A percentile compares a stretch with the other conserved stretches of the same genome.
phyloP scores from a whole-genome alignment of 2,888 invertebrate genomes.

The Thymelicus lineola region DNA sequence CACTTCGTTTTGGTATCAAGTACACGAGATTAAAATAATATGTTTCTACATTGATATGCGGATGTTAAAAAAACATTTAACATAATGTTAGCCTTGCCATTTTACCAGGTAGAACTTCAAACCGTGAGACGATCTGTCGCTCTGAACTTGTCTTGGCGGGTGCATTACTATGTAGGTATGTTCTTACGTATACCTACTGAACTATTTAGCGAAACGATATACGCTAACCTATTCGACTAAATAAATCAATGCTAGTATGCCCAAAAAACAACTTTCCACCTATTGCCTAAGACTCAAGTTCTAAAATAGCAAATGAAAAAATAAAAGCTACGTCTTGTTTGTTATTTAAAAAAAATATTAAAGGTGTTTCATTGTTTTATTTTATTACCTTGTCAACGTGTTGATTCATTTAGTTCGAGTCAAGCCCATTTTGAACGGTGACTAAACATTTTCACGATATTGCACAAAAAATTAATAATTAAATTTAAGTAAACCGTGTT shows the following conservation, averaged over 20 bases:
- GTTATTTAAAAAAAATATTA: too few relatives aligned
- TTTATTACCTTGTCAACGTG: too few relatives aligned
- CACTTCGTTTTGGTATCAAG: neutral
- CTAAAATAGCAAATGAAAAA: too few relatives aligned
- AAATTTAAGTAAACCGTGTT: neutral
- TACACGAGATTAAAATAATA: neutral
- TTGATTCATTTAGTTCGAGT: too few relatives aligned
- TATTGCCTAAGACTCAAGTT: too few relatives aligned
- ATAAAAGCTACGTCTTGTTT: too few relatives aligned
- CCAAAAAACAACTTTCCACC: too few relatives aligned
- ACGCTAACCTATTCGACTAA: too few relatives aligned
- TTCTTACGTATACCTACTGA: neutral
- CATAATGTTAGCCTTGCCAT: constrained; percentile 70
- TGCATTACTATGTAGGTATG: constrained; percentile 50
- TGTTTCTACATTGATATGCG: neutral
- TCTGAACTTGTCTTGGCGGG: constrained; percentile 60
- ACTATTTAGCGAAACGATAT: too few relatives aligned
- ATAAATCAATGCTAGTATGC: too few relatives aligned
- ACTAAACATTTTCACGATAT: constrained; percentile 5
- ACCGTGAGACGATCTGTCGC: constrained; percentile 72
- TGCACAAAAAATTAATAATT: neutral
- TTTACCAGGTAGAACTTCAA: constrained; percentile 71
- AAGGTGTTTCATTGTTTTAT: too few relatives aligned
- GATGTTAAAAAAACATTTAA: constrained; percentile 23
- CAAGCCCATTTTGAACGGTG: too few relatives aligned